A percentile compares a stretch with the other conserved stretches of the same genome.
Evolutionary conservation across 2,113 vertebrate genomes (phyloP).

Genomic region (Helogale parvula): DNA sequence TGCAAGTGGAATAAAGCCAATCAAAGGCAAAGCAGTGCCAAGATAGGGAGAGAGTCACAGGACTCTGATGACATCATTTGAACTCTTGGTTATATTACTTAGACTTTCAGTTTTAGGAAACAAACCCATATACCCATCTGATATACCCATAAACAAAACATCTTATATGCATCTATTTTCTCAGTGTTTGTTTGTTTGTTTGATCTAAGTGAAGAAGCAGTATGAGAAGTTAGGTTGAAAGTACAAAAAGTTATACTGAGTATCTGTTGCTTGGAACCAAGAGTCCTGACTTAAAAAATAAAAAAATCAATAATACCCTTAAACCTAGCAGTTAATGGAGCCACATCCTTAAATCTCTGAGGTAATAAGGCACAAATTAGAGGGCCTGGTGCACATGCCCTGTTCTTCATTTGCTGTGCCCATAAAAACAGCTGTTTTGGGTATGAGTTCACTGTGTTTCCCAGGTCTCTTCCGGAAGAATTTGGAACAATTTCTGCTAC

Average conservation of each 20-base stretch:
- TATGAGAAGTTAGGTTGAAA: background rate
- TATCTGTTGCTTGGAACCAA: conserved; percentile 12
- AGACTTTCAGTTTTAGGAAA: background rate
- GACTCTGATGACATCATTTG: background rate
- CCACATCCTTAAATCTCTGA: background rate
- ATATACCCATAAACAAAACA: background rate
- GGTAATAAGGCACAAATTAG: background rate
- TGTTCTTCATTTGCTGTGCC: background rate
- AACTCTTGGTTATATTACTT: background rate
- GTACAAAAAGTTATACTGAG: background rate
- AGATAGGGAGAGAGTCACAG: background rate
- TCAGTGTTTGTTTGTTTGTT: background rate
- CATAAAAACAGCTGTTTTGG: background rate
- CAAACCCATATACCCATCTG: too few species aligned
- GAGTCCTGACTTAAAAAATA: background rate
- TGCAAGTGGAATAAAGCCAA: background rate
- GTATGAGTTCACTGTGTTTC: background rate
- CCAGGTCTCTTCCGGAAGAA: conserved; percentile 28
- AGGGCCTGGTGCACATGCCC: background rate
- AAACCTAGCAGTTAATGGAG: background rate
- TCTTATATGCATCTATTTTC: background rate
- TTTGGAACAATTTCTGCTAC: background rate
- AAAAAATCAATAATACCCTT: background rate
- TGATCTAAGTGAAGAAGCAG: background rate
- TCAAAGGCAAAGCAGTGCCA: background rate